Evolutionary conservation across 2,113 vertebrate species (phyloP).

Genomic region (Hystrix cristata): DNA sequence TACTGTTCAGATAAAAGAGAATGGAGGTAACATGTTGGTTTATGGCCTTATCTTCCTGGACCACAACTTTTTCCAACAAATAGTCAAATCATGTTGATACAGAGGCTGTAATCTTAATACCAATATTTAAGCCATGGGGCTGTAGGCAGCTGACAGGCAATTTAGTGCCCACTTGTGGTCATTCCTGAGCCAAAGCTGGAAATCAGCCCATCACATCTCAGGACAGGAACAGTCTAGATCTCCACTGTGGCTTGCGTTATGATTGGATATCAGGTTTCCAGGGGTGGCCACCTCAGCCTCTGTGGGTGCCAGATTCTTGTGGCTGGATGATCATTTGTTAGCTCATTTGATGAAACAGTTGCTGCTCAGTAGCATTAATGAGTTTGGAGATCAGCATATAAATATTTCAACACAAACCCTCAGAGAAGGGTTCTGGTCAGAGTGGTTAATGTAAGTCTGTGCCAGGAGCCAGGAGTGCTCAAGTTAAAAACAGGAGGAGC

Average conservation of each 20-base stretch:
- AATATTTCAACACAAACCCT: not conserved
- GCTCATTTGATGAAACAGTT: not conserved
- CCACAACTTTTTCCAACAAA: not conserved
- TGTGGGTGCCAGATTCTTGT: not conserved
- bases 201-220: not conserved
- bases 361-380: not conserved
- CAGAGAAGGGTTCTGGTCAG: not conserved
- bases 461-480: not conserved
- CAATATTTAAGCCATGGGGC: not conserved
- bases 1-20: conserved; percentile 9
- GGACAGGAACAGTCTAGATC: not conserved
- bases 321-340: not conserved
- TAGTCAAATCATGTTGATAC: not conserved
- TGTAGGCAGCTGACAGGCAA: not conserved
- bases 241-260: not conserved
- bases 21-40: not conserved
- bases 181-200: not conserved
- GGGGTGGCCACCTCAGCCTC: not conserved
- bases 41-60: not conserved
- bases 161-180: not conserved
- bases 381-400: not conserved
- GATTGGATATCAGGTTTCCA: not conserved
- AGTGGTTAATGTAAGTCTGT: not conserved
- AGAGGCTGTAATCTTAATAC: not conserved
- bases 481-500: not conserved